Base-by-base conservation (phyloP, 2,888 invertebrate species). In the Dynastes grantii region DNA sequence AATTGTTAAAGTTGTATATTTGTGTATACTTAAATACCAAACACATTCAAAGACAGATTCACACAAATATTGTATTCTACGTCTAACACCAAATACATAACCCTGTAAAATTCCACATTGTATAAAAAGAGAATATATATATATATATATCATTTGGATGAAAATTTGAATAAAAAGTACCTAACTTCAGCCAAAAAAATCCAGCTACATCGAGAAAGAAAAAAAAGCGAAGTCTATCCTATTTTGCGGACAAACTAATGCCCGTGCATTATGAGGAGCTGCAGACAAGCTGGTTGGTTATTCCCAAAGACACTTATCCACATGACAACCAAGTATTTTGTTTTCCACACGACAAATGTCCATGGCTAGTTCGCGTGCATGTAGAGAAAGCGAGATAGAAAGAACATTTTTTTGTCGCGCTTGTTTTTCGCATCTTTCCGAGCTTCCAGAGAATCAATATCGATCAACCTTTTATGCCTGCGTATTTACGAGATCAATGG, bases 181-280 rank as follows among this genome's bases (percentile, higher is more conserved):
- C 16, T 16, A 55, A 5, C 55, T 16, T 22, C 2, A 5, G 22
- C 5, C 55, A 55, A 55, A 55, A 55, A 55, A 55, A 55, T 55
- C 55, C 13, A 16, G n/a, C 55, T 55, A 55, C 55, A 55, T n/a
- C 55, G 22, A 9, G 40, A 11, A 45, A 45, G 45, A 11, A 45
- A 45, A 8, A 16, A 16, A 45, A 45, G 53, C 3, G 22, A 55
- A n/a, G 2, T n/a, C 22, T 55, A n/a, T 22, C 16, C 16, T 55
- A 55, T 55, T 55, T 55, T 55, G 2, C 16, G n/a, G 16, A 22
- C n/a, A 55, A 55, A 55, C 55, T 55, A 55, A 55, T 55, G 55
- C 55, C 55, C 55, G n/a, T 55, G 55, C 55, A 55, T 55, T 22
- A 55, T 55, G 55, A 55, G 22, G n/a, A 55, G 55, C 16, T 55